phyloP scores from a whole-genome alignment of 2,797 vertebrate species.

The Poecilia picta region DNA sequence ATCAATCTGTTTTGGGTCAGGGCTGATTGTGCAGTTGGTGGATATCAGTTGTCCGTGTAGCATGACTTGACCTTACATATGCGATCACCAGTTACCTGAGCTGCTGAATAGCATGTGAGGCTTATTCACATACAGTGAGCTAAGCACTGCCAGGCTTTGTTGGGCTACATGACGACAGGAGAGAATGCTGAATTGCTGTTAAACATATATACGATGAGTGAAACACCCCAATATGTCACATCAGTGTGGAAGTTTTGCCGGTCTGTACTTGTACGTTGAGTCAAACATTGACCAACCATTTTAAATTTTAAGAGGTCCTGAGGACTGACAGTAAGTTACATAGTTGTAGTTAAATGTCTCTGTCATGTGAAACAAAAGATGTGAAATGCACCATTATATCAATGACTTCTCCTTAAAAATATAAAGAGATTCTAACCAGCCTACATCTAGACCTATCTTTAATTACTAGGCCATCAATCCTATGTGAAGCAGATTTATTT shows the following conservation, averaged over 20 bases:
- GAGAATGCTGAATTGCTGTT: slow-evolving; percentile 52
- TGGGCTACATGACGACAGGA: slow-evolving; percentile 50
- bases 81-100: slow-evolving; percentile 70
- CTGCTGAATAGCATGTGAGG: slow-evolving; percentile 54
- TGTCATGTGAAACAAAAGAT: not conserved
- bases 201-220: slow-evolving; percentile 46
- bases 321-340: not conserved
- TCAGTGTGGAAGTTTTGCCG: slow-evolving; percentile 16
- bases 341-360: not conserved
- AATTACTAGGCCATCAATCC: not conserved
- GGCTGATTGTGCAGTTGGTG: slow-evolving; percentile 70
- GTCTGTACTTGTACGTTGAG: not conserved
- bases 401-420: not conserved
- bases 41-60: slow-evolving; percentile 66
- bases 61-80: slow-evolving; percentile 66
- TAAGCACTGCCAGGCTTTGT: slow-evolving; percentile 48
- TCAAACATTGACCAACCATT: not conserved
- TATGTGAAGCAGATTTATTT: slow-evolving; percentile 6
- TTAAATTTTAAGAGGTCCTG: not conserved
- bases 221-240: slow-evolving; percentile 25
- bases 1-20: slow-evolving; percentile 71
- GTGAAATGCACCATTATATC: not conserved
- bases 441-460: not conserved
- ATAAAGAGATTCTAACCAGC: not conserved
- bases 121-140: slow-evolving; percentile 55